Percentiles rank a stretch among this genome's conserved stretches.
phyloP scores from a whole-genome alignment of 37 sponge, comb jelly and placozoan species.

The Spongia lamella region DNA sequence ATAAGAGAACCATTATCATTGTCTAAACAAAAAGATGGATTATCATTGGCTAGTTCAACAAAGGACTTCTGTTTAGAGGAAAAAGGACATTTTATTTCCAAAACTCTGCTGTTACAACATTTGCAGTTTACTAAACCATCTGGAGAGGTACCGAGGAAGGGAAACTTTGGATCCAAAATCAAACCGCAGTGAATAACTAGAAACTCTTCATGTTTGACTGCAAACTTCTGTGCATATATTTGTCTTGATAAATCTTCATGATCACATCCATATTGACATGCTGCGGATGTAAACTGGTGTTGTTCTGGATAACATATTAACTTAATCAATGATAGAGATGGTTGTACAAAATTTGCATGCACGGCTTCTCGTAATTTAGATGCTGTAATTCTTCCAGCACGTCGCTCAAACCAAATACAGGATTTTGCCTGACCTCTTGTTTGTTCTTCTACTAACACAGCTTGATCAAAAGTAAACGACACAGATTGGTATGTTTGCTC shows the following conservation, averaged over 20 bases:
- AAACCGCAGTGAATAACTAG: conserved; percentile 18
- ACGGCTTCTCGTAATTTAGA: conserved; percentile 45
- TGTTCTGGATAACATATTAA: conserved; percentile 46
- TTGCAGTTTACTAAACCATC: conserved; percentile 37
- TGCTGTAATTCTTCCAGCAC: conserved; percentile 62
- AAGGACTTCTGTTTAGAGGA: conserved; percentile 21
- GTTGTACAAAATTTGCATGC: conserved; percentile 12
- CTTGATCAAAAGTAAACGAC: conserved; percentile 23
- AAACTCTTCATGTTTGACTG: conserved; percentile 12
- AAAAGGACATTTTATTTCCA: conserved; percentile 62
- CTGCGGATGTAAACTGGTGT: too few species aligned
- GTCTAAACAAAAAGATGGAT: conserved; percentile 12
- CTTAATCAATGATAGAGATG: conserved; percentile 46
- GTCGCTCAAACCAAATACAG: conserved; percentile 51
- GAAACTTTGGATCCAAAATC: conserved; percentile 6
- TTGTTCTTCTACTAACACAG: conserved; percentile 28
- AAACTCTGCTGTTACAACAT: conserved; percentile 49
- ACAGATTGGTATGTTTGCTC: conserved; percentile 14
- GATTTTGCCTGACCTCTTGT: conserved; percentile 31
- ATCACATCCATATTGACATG: conserved; percentile 43
- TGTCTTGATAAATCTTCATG: conserved; percentile 41
- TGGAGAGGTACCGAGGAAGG: conserved; percentile 55
- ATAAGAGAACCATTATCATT: background rate
- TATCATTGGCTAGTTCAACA: conserved; percentile 1
- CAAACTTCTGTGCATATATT: background rate